Evolutionary conservation across 2,888 invertebrate species (phyloP), one percentile per base, ranked within the genome.

Genomic region (Himalopsyche tibetana): DNA sequence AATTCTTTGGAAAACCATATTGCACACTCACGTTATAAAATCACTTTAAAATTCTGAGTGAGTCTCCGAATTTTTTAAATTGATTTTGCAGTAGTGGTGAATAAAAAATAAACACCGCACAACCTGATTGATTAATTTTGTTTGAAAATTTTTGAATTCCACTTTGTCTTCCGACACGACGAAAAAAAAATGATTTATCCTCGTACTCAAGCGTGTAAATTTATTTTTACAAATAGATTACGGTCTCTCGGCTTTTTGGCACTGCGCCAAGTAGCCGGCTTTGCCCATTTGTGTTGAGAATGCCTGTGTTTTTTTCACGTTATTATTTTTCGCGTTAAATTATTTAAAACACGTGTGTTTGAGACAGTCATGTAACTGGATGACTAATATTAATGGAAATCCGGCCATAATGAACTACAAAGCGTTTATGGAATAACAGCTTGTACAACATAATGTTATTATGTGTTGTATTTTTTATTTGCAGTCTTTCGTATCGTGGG

Each of bases 151-250:
- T 63, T 63, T 63, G 63, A 63, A 63, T 63, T 63, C 63, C 63
- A 63, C 63, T 63, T 63, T 63, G 63, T 63, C 63, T 63, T 63
- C 63, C 63, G 63, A 63, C 63, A 28, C 19, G 63, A 63, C 19
- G n/a, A 63, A 63, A 63, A 51, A 63, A 63, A 63, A 63, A 63
- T 63, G 63, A 63, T 63, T 63, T 63, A 63, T 63, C 28, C 63
- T 63, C 63, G 19, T 63, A 63, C 63, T 63, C 63, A 63, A 63
- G 63, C 19, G 63, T 63, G 63, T 63, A 19, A 63, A 63, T 63
- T 63, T 63, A 63, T 63, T 63, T 63, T 63, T 63, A 63, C 63
- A 63, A 63, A 63, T 63, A 63, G 63, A 63, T 63, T 63, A 63
- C 63, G 63, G 63, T 63, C 63, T 63, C 63, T 19, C 63, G 63